These are phyloP conservation scores for Leucophora obtusa DNA, from an alignment of 2,888 invertebrate genomes.

Conservation along the genomic window DNA sequence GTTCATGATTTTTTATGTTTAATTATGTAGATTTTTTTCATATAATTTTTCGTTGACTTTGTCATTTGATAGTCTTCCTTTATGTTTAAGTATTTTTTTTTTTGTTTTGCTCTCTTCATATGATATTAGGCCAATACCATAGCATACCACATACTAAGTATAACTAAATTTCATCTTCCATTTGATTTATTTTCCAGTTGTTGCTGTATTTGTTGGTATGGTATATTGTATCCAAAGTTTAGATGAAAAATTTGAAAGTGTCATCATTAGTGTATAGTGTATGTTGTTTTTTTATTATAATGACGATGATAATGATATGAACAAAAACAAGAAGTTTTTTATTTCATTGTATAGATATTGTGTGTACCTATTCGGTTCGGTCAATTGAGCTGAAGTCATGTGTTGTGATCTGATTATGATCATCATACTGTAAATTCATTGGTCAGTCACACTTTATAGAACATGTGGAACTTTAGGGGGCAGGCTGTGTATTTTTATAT, in stretches of 20 bases:
- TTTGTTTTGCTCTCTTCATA: conserved; percentile 21
- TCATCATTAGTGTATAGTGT: conserved; percentile 57
- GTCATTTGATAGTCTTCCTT: conserved; percentile 47
- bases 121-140: conserved; percentile 13
- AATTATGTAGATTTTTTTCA: conserved; percentile 44
- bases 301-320: conserved; percentile 55
- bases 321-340: conserved; percentile 14
- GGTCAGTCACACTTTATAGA: conserved; percentile 46
- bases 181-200: conserved; percentile 50
- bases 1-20: conserved; percentile 16
- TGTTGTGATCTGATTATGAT: conserved; percentile 60
- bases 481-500: background rate
- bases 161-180: conserved; percentile 38
- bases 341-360: background rate
- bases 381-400: conserved; percentile 61
- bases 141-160: background rate
- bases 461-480: background rate
- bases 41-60: conserved; percentile 43
- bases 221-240: conserved; percentile 18
- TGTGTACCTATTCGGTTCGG: conserved; percentile 14
- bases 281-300: conserved; percentile 36
- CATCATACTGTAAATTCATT: conserved; percentile 19
- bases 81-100: background rate
- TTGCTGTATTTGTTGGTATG: background rate
- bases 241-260: conserved; percentile 61